Percentiles rank a stretch among this genome's conserved stretches.
Evolutionary conservation across 2,113 vertebrate species (phyloP).

Genomic region (Bujurquina vittata): DNA sequence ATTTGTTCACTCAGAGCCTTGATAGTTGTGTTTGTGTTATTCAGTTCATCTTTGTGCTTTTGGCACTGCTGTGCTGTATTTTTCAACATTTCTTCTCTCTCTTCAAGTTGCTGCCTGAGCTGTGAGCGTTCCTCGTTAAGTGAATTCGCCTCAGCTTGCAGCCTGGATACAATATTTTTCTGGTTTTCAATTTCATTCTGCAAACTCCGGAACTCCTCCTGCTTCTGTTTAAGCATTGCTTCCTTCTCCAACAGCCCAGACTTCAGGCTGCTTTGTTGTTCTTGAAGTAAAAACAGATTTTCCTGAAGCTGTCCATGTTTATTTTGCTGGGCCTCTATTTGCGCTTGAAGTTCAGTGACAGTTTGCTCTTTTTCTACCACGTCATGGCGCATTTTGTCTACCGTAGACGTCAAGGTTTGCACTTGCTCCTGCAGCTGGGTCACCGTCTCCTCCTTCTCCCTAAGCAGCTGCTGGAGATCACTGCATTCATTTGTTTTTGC

Average conservation of each 20-base stretch:
- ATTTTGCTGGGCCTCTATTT: constrained; percentile 57
- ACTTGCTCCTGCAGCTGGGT: constrained; percentile 70
- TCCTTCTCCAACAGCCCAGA: constrained; percentile 69
- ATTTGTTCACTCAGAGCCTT: constrained; percentile 67
- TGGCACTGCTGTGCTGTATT: constrained; percentile 64
- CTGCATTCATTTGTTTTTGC: constrained; percentile 82
- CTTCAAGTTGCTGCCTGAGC: constrained; percentile 65
- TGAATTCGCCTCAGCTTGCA: constrained; percentile 71
- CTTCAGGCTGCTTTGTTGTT: constrained; percentile 74
- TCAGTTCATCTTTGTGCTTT: constrained; percentile 68
- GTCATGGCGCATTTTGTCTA: constrained; percentile 63
- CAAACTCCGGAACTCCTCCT: constrained; percentile 62
- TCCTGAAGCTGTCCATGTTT: constrained; percentile 76
- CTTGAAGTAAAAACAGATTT: constrained; percentile 71
- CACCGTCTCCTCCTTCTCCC: constrained; percentile 70
- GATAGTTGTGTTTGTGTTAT: constrained; percentile 60
- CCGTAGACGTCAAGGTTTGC: constrained; percentile 69
- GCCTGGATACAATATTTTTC: constrained; percentile 31
- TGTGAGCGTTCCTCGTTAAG: constrained; percentile 63
- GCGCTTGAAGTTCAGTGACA: constrained; percentile 57
- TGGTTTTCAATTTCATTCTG: constrained; percentile 60
- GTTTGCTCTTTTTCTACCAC: constrained; percentile 69
- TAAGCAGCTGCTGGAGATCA: constrained; percentile 71
- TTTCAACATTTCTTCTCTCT: constrained; percentile 70
- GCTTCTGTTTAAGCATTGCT: constrained; percentile 66